These are phyloP conservation scores for Trichogramma evanescens DNA, from an alignment of 2,888 invertebrate species.

Conservation along the genomic window DNA sequence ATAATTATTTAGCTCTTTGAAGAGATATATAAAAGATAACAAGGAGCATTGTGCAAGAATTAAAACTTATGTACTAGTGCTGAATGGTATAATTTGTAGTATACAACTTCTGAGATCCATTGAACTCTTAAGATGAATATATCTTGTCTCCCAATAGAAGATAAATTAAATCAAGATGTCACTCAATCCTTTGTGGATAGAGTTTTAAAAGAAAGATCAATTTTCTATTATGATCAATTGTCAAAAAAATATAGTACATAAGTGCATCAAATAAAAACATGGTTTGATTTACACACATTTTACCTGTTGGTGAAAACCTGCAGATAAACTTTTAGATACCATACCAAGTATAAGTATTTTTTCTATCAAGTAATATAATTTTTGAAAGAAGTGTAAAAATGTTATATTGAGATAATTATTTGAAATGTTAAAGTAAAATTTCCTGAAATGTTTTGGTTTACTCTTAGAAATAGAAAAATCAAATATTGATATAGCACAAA, in stretches of 20 bases:
- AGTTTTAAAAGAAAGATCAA: constrained; percentile 7
- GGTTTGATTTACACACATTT: constrained; percentile 13
- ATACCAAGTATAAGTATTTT: constrained; percentile 5
- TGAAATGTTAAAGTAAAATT: too few relatives aligned
- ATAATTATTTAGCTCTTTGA: too few relatives aligned
- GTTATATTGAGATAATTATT: not conserved
- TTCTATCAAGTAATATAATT: constrained; percentile 11
- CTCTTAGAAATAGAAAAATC: too few relatives aligned
- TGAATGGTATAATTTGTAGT: constrained; percentile 6
- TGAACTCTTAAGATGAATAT: constrained; percentile 18
- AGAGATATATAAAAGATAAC: not conserved
- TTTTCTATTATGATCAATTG: constrained; percentile 3
- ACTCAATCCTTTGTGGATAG: constrained; percentile 5
- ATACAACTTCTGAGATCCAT: constrained; percentile 18
- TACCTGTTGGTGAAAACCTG: constrained; percentile 13
- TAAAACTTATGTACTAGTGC: constrained; percentile 17
- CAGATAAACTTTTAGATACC: constrained; percentile 6
- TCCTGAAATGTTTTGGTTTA: too few relatives aligned
- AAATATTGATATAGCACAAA: not conserved
- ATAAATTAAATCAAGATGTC: constrained; percentile 16
- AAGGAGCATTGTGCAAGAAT: constrained; percentile 15
- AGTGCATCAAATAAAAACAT: constrained; percentile 19
- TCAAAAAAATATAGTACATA: constrained; percentile 9
- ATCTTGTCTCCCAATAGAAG: constrained; percentile 15
- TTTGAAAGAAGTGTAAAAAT: not conserved